Conservation (phyloP, 2,797 vertebrate species). For the Bradypus variegatus region DNA sequence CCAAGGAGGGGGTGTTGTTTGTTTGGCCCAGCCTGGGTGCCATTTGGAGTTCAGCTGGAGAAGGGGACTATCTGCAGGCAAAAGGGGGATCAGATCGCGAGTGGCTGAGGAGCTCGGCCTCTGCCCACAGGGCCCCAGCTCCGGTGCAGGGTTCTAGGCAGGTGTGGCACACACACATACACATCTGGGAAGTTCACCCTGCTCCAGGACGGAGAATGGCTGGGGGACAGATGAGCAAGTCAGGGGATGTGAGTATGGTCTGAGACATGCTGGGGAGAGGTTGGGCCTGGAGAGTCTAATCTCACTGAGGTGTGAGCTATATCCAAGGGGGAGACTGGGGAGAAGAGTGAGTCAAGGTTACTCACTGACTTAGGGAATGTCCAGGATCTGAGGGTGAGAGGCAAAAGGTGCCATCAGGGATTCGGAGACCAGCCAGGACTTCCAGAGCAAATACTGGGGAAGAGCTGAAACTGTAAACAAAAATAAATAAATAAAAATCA, state of each 20-base stretch:
- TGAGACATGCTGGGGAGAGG: not conserved
- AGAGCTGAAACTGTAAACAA: not conserved
- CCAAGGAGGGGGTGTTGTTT: not conserved
- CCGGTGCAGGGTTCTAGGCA: not conserved
- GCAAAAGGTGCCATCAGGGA: not conserved
- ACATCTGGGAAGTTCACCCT: not conserved
- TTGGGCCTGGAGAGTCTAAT: not conserved
- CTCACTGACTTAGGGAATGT: not conserved
- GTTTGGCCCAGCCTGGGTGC: not conserved
- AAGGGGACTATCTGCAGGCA: not conserved
- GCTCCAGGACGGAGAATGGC: not conserved
- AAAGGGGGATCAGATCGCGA: not conserved
- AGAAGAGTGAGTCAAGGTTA: not conserved
- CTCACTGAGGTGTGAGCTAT: fast-evolving
- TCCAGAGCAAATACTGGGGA: not conserved
- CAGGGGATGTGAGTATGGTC: fast-evolving
- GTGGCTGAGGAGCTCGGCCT: not conserved
- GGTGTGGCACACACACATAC: not conserved
- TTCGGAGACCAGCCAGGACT: not conserved
- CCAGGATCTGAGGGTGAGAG: not conserved
- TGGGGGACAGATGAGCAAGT: not conserved
- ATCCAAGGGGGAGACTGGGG: fast-evolving
- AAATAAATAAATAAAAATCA: not conserved
- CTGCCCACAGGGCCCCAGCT: not conserved
- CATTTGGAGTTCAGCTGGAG: not conserved